Evolutionary conservation across 2,113 vertebrate species (phyloP).

Genomic region (Pachyramphus minor): DNA sequence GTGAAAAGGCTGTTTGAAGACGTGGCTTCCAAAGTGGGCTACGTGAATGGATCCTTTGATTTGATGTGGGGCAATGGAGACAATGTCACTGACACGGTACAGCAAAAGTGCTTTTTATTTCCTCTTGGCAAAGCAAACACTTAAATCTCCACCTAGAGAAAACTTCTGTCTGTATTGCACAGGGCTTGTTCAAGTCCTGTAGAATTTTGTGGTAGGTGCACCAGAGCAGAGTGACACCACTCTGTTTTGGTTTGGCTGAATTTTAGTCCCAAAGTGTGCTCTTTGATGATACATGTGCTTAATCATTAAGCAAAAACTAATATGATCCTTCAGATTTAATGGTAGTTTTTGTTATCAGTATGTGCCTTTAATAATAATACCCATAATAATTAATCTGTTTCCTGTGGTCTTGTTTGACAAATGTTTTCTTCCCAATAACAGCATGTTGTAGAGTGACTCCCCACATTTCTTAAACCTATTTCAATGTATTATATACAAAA

Average conservation of each 20-base stretch:
- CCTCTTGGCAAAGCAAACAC: neutral
- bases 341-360: neutral
- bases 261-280: neutral
- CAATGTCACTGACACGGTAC: constrained; percentile 77
- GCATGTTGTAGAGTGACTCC: neutral
- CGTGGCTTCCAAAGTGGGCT: constrained; percentile 92
- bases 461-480: neutral
- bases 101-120: neutral
- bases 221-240: neutral
- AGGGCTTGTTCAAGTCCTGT: neutral
- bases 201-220: neutral
- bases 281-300: neutral
- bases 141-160: neutral
- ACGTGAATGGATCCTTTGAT: constrained; percentile 88
- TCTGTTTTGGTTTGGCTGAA: neutral
- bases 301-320: neutral
- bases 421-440: neutral
- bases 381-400: neutral
- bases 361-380: neutral
- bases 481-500: neutral
- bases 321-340: neutral
- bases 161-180: accelerated
- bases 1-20: constrained; percentile 87
- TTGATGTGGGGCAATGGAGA: constrained; percentile 83
- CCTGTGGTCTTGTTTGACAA: neutral